Evolutionary conservation across 2,797 vertebrate genomes (phyloP).

Genomic region (Periophthalmus magnuspinnatus): DNA sequence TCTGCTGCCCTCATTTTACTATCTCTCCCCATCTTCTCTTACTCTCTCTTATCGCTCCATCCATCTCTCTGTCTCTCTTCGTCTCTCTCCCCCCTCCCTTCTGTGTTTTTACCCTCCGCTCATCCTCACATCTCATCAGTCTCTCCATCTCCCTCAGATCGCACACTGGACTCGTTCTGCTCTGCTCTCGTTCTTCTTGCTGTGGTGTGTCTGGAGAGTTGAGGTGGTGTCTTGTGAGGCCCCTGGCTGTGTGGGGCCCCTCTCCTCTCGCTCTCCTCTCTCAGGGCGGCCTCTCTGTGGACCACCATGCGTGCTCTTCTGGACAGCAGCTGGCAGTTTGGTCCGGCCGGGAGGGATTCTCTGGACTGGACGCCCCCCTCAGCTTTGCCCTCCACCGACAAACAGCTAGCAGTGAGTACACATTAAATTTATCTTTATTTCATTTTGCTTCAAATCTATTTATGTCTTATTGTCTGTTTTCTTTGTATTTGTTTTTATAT

Average conservation of each 20-base stretch:
- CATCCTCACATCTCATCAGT: not conserved
- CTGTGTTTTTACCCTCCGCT: not conserved
- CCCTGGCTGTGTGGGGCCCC: not conserved
- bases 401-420: conserved; percentile 78
- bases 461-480: not conserved
- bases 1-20: not conserved
- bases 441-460: not conserved
- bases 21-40: not conserved
- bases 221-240: not conserved
- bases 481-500: not conserved
- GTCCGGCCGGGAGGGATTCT: conserved; percentile 84
- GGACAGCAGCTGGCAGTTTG: conserved; percentile 88
- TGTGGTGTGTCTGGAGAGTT: not conserved
- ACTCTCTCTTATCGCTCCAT: no score
- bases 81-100: not conserved
- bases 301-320: conserved; percentile 80
- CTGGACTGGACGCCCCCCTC: conserved; percentile 85
- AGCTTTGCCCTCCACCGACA: conserved; percentile 77
- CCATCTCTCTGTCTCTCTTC: not conserved
- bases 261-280: not conserved
- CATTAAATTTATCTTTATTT: no score
- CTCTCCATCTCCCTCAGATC: not conserved
- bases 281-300: conserved; percentile 1
- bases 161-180: not conserved
- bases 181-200: not conserved